These are phyloP conservation scores for Xiphorhynchus elegans DNA, from an alignment of 2,113 vertebrate species.

Conservation along the genomic window DNA sequence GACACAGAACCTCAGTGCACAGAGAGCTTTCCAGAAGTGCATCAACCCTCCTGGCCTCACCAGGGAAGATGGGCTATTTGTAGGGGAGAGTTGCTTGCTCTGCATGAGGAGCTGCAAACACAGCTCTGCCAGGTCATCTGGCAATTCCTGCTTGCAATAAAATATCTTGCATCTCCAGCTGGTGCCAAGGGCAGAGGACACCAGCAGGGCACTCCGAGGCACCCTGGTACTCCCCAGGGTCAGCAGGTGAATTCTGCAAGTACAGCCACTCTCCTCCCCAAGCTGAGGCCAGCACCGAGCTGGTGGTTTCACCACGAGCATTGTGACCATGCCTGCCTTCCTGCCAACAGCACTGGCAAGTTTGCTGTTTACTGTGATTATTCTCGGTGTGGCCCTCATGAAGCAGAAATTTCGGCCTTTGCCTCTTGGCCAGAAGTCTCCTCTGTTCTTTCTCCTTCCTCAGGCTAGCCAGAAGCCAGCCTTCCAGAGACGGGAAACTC, in stretches of 20 bases:
- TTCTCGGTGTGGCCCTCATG: background rate
- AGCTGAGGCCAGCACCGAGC: background rate
- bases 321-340: background rate
- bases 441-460: background rate
- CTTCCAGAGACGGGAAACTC: background rate
- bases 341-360: background rate
- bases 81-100: fast-evolving
- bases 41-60: background rate
- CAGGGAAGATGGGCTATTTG: background rate
- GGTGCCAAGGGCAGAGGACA: background rate
- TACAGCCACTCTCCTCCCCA: fast-evolving
- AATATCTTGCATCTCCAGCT: background rate
- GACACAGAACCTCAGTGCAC: background rate
- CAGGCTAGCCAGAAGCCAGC: background rate
- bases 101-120: background rate
- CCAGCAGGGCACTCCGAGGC: fast-evolving
- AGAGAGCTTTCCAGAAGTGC: background rate
- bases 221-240: background rate
- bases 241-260: fast-evolving
- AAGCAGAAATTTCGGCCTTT: background rate
- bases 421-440: background rate
- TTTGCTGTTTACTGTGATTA: background rate
- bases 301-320: fast-evolving
- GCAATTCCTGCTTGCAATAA: background rate
- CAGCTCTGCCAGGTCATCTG: background rate